These are phyloP conservation scores for Micrasema longulum DNA, from an alignment of 1,140 invertebrate genomes.

Conservation along the genomic window DNA sequence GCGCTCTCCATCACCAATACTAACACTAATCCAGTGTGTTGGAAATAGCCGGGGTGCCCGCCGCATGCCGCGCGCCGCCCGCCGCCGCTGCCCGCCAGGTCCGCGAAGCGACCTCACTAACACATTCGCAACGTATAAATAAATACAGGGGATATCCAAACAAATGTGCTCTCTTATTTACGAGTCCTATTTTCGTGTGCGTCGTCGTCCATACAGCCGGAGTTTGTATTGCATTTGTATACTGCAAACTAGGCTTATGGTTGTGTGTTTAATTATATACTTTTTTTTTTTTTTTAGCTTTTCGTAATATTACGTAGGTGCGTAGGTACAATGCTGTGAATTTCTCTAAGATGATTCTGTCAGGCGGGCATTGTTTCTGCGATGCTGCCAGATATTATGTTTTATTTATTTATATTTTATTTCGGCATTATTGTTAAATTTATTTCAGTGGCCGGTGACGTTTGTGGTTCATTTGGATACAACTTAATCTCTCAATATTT, in stretches of 20 bases:
- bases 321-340: neutral
- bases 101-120: constrained; percentile 30
- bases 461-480: constrained; percentile 18
- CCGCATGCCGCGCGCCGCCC: too few relatives aligned
- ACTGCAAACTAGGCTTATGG: constrained; percentile 12
- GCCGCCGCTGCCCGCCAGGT: too few relatives aligned
- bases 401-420: constrained; percentile 6
- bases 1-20: neutral
- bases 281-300: constrained; percentile 19
- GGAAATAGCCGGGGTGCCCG: constrained; percentile 38
- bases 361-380: constrained; percentile 22
- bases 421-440: too few relatives aligned
- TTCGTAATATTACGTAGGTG: constrained; percentile 31
- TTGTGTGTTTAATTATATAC: constrained; percentile 27
- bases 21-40: neutral
- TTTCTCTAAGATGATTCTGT: constrained; percentile 35
- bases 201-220: neutral
- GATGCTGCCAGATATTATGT: constrained; percentile 18
- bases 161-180: constrained; percentile 35
- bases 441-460: constrained; percentile 21
- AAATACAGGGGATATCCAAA: constrained; percentile 20
- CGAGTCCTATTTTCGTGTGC: constrained; percentile 22
- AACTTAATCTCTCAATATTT: neutral
- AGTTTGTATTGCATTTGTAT: constrained; percentile 4
- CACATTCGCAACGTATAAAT: neutral